Conservation (phyloP, 2,888 invertebrate species). For the Coremacera marginata region DNA sequence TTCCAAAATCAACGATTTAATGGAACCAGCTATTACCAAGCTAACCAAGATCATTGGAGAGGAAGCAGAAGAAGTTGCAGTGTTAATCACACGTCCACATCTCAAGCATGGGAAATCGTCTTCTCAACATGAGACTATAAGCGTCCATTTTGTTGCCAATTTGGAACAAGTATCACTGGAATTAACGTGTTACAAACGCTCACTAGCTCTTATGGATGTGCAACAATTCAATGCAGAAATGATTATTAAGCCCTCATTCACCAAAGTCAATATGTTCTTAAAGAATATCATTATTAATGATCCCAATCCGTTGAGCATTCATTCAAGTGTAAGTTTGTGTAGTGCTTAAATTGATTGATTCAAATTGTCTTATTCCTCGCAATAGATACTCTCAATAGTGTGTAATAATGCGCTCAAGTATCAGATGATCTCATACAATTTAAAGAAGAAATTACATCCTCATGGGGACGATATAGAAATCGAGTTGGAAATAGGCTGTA, state of each 20-base stretch:
- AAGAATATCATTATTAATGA: slow-evolving; percentile 84
- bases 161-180: slow-evolving; percentile 81
- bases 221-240: slow-evolving; percentile 81
- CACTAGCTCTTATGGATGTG: slow-evolving; percentile 74
- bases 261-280: slow-evolving; percentile 80
- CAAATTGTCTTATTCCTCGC: neutral
- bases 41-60: slow-evolving; percentile 61
- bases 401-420: slow-evolving; percentile 84
- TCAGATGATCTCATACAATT: slow-evolving; percentile 81
- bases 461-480: slow-evolving; percentile 85
- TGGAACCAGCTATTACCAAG: slow-evolving; percentile 43
- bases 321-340: slow-evolving; percentile 76
- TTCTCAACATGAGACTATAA: slow-evolving; percentile 73
- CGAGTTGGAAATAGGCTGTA: slow-evolving; percentile 83
- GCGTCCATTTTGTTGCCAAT: slow-evolving; percentile 81
- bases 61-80: slow-evolving; percentile 40
- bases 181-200: slow-evolving; percentile 74
- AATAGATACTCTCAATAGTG: slow-evolving; percentile 85
- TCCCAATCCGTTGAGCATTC: slow-evolving; percentile 79
- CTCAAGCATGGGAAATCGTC: slow-evolving; percentile 43
- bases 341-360: neutral
- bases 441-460: slow-evolving; percentile 73
- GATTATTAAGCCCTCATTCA: slow-evolving; percentile 82
- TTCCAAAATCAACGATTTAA: slow-evolving; percentile 58
- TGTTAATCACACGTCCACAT: too few species aligned